Evolutionary conservation across 1,140 invertebrate genomes (phyloP), one percentile per base, ranked within the genome.

Genomic region (Subanguina moxae): DNA sequence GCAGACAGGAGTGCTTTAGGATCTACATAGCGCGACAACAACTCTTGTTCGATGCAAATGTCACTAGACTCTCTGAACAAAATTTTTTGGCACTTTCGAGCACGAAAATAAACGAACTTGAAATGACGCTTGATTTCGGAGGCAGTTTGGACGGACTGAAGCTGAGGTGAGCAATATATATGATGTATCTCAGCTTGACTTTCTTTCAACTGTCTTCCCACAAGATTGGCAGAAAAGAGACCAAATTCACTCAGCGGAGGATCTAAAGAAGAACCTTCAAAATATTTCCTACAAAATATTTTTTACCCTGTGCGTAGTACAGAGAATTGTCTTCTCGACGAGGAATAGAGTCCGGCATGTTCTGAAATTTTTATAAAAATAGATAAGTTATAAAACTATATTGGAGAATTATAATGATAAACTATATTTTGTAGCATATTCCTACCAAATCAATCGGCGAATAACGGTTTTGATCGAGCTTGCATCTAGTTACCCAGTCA

Each of bases 201-300:
- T 13, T 11, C 57, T 30, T 58, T 58, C 11, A 58, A 23, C 57
- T 58, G 11, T 23, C 23, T 21, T 30, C 57, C 57, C 11, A 58
- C 23, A 21, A 58, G 30, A 11, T 58, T 21, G 21, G 57, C 21
- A 11, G 21, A 21, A 30, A 13, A 23, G 11, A 58, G 23, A 13
- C 57, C 57, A 23, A 30, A 58, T 58, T 58, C 11, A 30, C 11
- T 58, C 21, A 58, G 57, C 30, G 57, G 57, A 15, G 57, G 57
- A 30, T 58, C 57, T 11, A 58, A n/a, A n/a, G n/a, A n/a, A n/a
- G n/a, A n/a, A n/a, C n/a, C n/a, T n/a, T 46, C n/a, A n/a, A n/a
- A n/a, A n/a, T n/a, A n/a, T n/a, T n/a, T n/a, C n/a, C n/a, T n/a
- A n/a, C n/a, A n/a, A n/a, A n/a, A n/a, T n/a, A n/a, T n/a, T n/a